Base-by-base conservation (phyloP, 2,113 vertebrate species). In the Neopipo cinnamomea region DNA sequence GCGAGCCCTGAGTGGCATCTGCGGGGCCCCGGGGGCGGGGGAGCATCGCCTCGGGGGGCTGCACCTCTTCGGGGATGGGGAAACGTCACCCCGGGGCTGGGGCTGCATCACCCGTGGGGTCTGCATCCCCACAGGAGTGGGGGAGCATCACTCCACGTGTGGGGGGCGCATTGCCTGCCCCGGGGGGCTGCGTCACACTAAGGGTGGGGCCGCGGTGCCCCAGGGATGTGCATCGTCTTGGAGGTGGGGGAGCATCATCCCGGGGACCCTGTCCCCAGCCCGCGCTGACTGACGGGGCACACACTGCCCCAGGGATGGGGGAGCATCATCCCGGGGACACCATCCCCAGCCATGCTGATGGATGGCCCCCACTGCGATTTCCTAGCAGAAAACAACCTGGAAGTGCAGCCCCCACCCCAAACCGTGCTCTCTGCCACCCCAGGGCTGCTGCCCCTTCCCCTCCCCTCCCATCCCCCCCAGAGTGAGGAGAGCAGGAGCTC, bases 291-390 rank as follows among this genome's bases (percentile, higher is more conserved):
- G 49, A 27, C 21, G 13, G 49, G 15, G 4, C n/a, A 39, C 37
- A 17, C 59, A 13, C 59, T 20, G 37, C 37, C 59, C 25, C 19
- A 8, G 65, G 65, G 55, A 31, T 31, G 28, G 68, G 35, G 37
- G 12, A 42, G 15, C 47, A 28, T 15, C 15, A 1, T 4, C 17
- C 9, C 5, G 4, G 4, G 2, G 22, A 6, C 4, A 24, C 52
- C 4, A 8, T 18, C 15, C 68, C 50, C 41, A 28, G 0, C 50
- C 23, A 0, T 5, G 27, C 58, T 49, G 39, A 15, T 3, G 4
- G 14, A 23, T 1, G 3, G 16, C 23, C 52, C 31, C 14, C 6
- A 24, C 19, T 4, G 6, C 6, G 2, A 3, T 55, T 46, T 28
- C 33, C 49, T 23, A 15, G 27, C 19, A 9, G 41, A 31, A 53